phyloP scores from a whole-genome alignment of 2,797 vertebrate species.

The Periparus ater region DNA sequence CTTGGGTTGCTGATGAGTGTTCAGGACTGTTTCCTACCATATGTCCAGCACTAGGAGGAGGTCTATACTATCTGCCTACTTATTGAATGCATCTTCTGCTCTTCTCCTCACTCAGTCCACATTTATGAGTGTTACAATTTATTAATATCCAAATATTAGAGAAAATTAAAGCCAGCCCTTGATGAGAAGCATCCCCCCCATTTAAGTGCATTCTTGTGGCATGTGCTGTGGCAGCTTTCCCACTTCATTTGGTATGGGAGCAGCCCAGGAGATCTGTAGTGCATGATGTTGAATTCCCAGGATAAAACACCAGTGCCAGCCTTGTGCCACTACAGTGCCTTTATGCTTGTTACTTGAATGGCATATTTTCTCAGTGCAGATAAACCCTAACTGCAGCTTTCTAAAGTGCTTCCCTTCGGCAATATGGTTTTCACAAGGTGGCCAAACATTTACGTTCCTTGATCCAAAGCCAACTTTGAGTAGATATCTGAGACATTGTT shows the following conservation, averaged over 20 bases:
- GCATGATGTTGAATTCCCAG: background rate
- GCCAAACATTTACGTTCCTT: background rate
- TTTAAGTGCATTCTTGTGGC: background rate
- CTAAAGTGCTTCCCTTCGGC: background rate
- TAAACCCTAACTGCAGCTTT: background rate
- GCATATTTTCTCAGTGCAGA: background rate
- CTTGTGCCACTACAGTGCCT: background rate
- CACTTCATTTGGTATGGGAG: background rate
- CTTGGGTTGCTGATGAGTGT: background rate
- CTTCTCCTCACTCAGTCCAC: background rate
- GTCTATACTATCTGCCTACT: background rate
- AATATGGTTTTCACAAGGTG: background rate
- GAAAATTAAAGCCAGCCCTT: background rate
- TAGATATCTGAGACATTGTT: slow-evolving; percentile 17
- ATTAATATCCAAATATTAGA: background rate
- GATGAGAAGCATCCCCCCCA: background rate
- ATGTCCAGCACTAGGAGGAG: background rate
- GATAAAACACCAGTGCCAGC: background rate
- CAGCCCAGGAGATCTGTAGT: background rate
- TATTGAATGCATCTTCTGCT: background rate
- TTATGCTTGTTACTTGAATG: background rate
- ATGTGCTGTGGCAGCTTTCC: background rate
- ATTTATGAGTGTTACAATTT: background rate
- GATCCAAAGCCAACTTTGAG: background rate
- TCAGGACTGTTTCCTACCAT: background rate